Base-by-base conservation (phyloP, 2,113 vertebrate genomes). In the Sylvietta virens region DNA sequence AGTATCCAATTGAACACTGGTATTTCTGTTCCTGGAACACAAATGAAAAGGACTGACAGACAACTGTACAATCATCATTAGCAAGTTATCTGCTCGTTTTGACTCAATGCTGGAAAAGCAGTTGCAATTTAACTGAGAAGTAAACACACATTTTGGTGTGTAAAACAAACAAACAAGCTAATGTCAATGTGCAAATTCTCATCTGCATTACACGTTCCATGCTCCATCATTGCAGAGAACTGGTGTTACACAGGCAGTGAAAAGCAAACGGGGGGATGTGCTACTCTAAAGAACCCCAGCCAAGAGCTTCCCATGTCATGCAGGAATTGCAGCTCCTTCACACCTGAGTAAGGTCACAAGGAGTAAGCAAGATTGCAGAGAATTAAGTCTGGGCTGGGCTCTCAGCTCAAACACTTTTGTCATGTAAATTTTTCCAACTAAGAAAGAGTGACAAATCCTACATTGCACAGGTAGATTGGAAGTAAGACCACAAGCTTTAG, bases 261-360 rank as follows among this genome's bases (percentile, higher is more conserved):
- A 64, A 54, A 80, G 18, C 7, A 9, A 9, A 40, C 2, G 0
- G 18, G 19, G 5, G 19, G 3, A n/a, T 0, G 1, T 22, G 8
- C 28, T 69, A 22, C n/a, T 48, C 37, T 23, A 13, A 80, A 80
- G 15, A 72, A 39, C 14, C 4, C 28, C 58, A 65, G 28, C 5
- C 20, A 64, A 40, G 35, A 73, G 6, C 19, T 61, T 85, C 24
- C 39, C 14, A 18, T 67, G 78, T 22, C 27, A 16, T 27, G 11
- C n/a, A 48, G 69, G 28, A 81, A 51, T 7, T 72, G n/a, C 19
- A 85, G 77, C 50, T 87, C 45, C 47, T 79, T 72, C 30, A 69
- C 67, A 64, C 23, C 60, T 47, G 16, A 35, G 23, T 51, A 28
- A 48, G 33, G 42, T 50, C 28, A 72, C 0, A 3, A 37, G 11